Base-by-base conservation (phyloP, 2,888 invertebrate species). In the Thelaira solivaga region DNA sequence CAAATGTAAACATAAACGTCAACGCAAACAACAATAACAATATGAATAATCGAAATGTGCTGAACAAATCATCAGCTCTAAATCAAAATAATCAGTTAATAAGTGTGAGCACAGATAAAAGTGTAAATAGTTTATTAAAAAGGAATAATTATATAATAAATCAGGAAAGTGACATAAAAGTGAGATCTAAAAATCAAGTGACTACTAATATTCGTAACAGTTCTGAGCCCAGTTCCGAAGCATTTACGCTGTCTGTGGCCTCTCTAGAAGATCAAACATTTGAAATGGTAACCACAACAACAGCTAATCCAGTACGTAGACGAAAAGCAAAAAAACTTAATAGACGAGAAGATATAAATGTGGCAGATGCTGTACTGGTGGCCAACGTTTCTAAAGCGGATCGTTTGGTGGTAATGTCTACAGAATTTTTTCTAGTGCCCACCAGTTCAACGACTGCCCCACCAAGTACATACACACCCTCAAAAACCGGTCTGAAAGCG, bases 361-460 rank as follows among this genome's bases (percentile, higher is more conserved):
- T 86, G 13, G 82, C 80, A 18, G 86, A 83, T 20, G 59, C 65
- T 39, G 47, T 61, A 41, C 65, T 49, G 59, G 68, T 81, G 18
- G 69, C 80, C 16, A 82, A 80, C 13, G 78, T 83, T 11, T 88
- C 88, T 34, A 88, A 88, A 78, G 89, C 89, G 0, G 89, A 89
- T 79, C 92, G 93, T 24, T 89, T 89, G 80, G 84, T 94, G 51
- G 95, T 95, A 89, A 93, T 96, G 92, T 95, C 94, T 89, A 96
- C 95, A 4, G 95, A 96, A 88, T 95, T 93, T 89, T 96, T 95
- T 88, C 90, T 94, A 82, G 91, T 95, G 83, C 95, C 95, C 34
- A 90, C 91, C 83, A 90, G 90, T 77, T 84, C 86, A 6, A 82
- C 86, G n/a, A 76, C 86, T 86, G 79, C 83, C 47, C 83, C 85